Conservation (phyloP, 2,888 invertebrate species). For the Agrochola litura region DNA sequence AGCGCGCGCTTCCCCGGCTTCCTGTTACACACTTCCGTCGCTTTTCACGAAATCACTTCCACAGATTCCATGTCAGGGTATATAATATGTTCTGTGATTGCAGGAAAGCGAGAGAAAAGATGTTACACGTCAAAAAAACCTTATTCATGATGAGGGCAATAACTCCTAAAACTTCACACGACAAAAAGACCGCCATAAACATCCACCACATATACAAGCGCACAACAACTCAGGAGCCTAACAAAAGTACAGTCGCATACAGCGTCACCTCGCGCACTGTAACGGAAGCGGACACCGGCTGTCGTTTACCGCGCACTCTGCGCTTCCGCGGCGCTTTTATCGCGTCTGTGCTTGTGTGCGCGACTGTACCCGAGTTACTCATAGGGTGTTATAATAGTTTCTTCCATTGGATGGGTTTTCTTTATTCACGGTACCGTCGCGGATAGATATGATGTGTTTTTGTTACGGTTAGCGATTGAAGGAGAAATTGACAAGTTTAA, state of each 20-base stretch:
- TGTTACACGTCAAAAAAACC: neutral
- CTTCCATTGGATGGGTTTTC: conserved; percentile 49
- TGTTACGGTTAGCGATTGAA: neutral
- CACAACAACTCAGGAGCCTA: conserved; percentile 45
- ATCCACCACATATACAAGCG: conserved; percentile 47
- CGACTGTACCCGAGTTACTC: conserved; percentile 55
- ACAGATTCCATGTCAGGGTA: too few species aligned
- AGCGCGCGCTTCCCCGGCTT: too few species aligned
- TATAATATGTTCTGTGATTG: too few species aligned
- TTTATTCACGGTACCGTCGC: conserved; percentile 42
- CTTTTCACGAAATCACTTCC: too few species aligned
- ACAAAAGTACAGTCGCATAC: conserved; percentile 66
- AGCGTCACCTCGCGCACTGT: conserved; percentile 64
- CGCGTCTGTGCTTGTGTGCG: conserved; percentile 51
- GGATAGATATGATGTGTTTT: conserved; percentile 1
- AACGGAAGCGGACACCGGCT: conserved; percentile 74
- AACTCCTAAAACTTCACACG: conserved; percentile 1
- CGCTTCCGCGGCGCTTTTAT: conserved; percentile 69
- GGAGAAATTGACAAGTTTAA: neutral
- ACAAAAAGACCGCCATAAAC: conserved; percentile 46
- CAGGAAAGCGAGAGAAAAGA: too few species aligned
- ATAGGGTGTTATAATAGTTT: conserved; percentile 60
- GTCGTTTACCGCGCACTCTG: conserved; percentile 71
- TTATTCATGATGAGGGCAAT: neutral
- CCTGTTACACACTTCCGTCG: too few species aligned